Conservation (phyloP, 1,140 invertebrate genomes). For the Coptotermes formosanus region DNA sequence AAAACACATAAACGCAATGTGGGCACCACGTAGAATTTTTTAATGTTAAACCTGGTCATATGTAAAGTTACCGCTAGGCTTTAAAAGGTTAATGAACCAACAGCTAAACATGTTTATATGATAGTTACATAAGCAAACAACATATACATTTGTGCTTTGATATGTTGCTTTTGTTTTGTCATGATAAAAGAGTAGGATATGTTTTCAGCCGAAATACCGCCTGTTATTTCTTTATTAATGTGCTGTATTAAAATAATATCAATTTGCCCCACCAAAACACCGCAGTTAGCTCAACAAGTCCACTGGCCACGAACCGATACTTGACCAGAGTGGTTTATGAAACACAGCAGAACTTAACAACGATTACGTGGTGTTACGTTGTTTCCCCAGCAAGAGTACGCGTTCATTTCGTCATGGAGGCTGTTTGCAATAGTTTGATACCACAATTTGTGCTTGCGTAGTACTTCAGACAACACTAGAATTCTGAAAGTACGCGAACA, state of each 20-base stretch:
- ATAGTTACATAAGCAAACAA: too few species aligned
- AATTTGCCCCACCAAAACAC: background rate
- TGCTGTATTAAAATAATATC: background rate
- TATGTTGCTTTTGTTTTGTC: background rate
- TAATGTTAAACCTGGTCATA: too few species aligned
- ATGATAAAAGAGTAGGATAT: background rate
- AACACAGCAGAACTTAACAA: background rate
- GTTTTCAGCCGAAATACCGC: background rate
- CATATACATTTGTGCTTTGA: too few species aligned
- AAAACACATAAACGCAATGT: too few species aligned
- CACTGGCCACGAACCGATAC: background rate
- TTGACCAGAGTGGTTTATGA: background rate
- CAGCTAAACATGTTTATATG: too few species aligned
- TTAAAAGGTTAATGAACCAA: too few species aligned
- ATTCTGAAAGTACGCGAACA: background rate
- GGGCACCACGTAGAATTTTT: too few species aligned
- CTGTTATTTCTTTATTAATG: background rate
- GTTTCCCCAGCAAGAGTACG: background rate
- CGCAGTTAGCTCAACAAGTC: background rate
- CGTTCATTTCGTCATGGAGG: background rate
- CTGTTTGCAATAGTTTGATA: background rate
- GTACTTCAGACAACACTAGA: background rate
- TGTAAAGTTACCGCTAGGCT: too few species aligned
- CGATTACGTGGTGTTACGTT: background rate
- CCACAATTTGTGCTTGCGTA: background rate